A percentile compares a stretch with the other conserved stretches of the same genome.
phyloP scores from a whole-genome alignment of 2,113 vertebrate genomes.

The Condylura cristata region DNA sequence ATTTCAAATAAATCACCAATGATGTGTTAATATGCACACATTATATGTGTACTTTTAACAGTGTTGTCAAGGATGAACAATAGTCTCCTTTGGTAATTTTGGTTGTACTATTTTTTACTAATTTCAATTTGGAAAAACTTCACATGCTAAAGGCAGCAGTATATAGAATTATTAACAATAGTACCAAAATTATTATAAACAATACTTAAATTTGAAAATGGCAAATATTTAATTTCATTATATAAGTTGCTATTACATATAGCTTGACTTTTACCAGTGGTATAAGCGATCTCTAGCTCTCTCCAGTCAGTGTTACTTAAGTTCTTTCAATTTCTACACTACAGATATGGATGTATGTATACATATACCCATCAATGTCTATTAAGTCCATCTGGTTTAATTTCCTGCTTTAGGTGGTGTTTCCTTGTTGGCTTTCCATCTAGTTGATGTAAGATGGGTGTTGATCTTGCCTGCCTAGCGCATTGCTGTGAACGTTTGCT shows the following conservation, averaged over 20 bases:
- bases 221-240: background rate
- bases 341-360: no score
- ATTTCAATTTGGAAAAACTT: slow-evolving; percentile 1
- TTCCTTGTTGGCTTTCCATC: no score
- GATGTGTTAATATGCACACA: background rate
- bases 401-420: no score
- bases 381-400: no score
- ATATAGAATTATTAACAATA: background rate
- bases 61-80: background rate
- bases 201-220: background rate
- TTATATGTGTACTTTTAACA: background rate
- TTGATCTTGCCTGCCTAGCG: no score
- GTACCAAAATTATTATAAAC: background rate
- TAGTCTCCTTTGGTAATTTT: background rate
- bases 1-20: background rate
- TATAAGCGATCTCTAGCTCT: no score
- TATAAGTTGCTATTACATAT: background rate
- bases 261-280: no score
- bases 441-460: no score
- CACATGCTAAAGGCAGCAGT: background rate
- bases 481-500: no score
- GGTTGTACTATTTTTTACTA: background rate
- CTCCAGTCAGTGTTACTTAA: background rate
- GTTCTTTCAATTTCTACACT: background rate
- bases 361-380: no score